These are phyloP conservation scores for Anthophora plumipes DNA, from an alignment of 2,888 invertebrate species.

Conservation along the genomic window DNA sequence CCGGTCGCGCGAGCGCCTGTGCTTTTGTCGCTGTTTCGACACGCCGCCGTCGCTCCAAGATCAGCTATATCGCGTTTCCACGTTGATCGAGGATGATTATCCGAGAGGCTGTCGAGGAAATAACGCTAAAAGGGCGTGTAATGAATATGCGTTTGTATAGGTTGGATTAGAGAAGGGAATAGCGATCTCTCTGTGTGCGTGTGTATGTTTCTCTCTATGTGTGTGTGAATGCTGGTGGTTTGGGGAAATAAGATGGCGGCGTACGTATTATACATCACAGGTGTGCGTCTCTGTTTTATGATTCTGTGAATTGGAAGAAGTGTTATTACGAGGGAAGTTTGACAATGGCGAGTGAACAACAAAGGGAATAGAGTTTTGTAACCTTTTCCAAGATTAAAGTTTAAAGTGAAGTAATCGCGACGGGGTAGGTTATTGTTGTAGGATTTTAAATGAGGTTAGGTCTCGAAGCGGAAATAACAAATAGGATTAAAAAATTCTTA, in stretches of 20 bases:
- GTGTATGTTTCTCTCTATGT: too few species aligned
- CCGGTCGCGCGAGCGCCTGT: constrained; percentile 12
- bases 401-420: background rate
- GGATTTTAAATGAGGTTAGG: background rate
- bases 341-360: background rate
- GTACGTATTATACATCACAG: too few species aligned
- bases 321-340: background rate
- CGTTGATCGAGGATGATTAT: background rate
- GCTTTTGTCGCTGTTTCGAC: constrained; percentile 20
- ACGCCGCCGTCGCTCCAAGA: background rate
- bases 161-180: background rate
- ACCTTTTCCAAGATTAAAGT: background rate
- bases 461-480: background rate
- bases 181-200: background rate
- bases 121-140: constrained; percentile 3
- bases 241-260: too few species aligned
- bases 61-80: background rate
- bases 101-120: constrained; percentile 1
- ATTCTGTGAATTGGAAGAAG: background rate
- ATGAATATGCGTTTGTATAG: background rate
- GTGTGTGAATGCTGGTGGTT: too few species aligned
- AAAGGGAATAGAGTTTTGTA: background rate
- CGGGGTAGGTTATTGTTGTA: background rate
- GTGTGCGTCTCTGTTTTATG: background rate
- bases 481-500: background rate